phyloP scores from a whole-genome alignment of 2,888 invertebrate species.

The Hydrotaea cyrtoneurina region DNA sequence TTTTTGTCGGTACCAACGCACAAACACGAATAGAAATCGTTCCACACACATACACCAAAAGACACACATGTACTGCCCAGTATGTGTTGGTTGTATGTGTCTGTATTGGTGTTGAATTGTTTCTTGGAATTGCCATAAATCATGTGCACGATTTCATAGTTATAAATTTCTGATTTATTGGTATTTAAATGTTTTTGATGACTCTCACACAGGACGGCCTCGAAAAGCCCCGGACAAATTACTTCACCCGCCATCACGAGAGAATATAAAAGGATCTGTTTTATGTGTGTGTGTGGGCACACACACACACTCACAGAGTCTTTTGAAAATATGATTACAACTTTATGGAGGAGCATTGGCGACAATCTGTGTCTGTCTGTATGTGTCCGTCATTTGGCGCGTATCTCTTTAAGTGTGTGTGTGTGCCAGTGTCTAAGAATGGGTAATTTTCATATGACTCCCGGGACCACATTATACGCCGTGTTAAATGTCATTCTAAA shows the following conservation, averaged over 20 bases:
- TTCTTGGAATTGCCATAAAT: not conserved
- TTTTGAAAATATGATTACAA: no score
- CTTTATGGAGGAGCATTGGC: no score
- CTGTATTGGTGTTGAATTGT: not conserved
- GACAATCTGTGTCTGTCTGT: no score
- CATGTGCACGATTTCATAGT: not conserved
- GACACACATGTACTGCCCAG: not conserved
- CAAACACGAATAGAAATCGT: not conserved
- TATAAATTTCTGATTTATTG: constrained; percentile 44
- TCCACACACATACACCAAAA: not conserved
- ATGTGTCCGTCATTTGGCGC: no score
- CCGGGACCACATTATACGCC: not conserved
- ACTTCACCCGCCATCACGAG: not conserved
- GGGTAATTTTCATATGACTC: not conserved
- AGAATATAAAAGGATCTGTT: not conserved
- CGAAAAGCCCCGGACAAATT: not conserved
- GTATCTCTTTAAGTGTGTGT: no score
- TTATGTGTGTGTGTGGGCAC: not conserved
- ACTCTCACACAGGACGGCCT: not conserved
- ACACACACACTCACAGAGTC: not conserved
- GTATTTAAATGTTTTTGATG: constrained; percentile 35
- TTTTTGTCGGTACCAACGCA: not conserved
- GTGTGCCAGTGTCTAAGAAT: not conserved
- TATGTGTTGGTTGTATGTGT: not conserved
- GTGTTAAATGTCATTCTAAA: not conserved